Conservation (phyloP, 2,113 vertebrate species). For the Hipposideros armiger region DNA sequence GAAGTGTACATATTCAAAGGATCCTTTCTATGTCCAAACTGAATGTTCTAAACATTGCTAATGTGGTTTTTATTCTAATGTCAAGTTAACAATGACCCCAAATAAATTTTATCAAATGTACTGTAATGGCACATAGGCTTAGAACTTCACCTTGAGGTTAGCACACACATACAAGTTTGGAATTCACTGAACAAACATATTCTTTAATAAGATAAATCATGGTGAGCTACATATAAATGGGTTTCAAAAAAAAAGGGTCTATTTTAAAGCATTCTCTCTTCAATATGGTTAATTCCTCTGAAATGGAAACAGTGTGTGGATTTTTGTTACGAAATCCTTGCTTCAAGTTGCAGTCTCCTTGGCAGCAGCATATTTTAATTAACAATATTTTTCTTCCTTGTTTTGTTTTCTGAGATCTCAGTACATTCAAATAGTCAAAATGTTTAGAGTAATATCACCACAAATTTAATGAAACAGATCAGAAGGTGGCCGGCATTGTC, state of each 20-base stretch:
- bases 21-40: conserved; percentile 19
- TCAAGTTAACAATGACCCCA: conserved; percentile 31
- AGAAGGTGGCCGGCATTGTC: conserved; percentile 87
- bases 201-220: conserved; percentile 19
- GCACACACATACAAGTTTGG: neutral
- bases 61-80: conserved; percentile 22
- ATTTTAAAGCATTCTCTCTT: conserved; percentile 85
- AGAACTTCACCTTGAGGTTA: conserved; percentile 49
- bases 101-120: conserved; percentile 39
- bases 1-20: conserved; percentile 49
- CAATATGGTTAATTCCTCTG: conserved; percentile 76
- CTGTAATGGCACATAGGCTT: conserved; percentile 40
- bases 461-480: conserved; percentile 87
- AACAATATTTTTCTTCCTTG: conserved; percentile 74
- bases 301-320: conserved; percentile 77
- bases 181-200: conserved; percentile 24
- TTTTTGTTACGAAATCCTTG: conserved; percentile 79
- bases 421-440: conserved; percentile 91
- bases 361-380: conserved; percentile 85
- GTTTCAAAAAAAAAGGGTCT: conserved; percentile 56
- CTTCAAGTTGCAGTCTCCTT: conserved; percentile 83
- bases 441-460: conserved; percentile 85
- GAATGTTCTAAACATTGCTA: neutral
- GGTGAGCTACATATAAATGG: neutral
- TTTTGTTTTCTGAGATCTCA: conserved; percentile 84